phyloP scores from a whole-genome alignment of 2,113 vertebrate species.

The Vanacampus margaritifer region DNA sequence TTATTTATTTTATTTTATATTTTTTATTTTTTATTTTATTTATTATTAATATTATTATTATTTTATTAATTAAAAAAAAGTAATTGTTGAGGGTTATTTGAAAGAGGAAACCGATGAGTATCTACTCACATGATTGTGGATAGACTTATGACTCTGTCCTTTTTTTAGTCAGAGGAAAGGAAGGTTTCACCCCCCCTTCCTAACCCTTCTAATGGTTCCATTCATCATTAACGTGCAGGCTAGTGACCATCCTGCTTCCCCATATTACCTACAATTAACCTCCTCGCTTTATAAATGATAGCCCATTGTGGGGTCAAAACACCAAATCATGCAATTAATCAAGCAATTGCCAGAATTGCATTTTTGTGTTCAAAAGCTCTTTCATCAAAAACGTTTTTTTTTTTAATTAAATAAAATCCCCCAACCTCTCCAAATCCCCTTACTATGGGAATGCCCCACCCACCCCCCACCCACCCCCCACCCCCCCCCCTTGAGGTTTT shows the following conservation, averaged over 20 bases:
- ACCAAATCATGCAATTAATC: constrained; percentile 22
- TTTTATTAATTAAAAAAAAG: too few relatives aligned
- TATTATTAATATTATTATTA: too few relatives aligned
- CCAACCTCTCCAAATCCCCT: constrained; percentile 7
- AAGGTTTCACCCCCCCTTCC: constrained; percentile 4
- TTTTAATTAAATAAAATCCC: constrained; percentile 4
- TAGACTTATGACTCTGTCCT: neutral
- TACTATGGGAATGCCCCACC: constrained; percentile 16
- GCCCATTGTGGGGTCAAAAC: constrained; percentile 20
- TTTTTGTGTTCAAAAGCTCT: constrained; percentile 37
- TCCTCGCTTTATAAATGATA: constrained; percentile 37
- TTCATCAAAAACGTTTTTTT: constrained; percentile 40
- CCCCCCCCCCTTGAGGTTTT: constrained; percentile 14
- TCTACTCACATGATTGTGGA: too few relatives aligned
- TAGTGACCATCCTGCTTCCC: constrained; percentile 36
- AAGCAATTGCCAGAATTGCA: constrained; percentile 26
- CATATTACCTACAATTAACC: constrained; percentile 44
- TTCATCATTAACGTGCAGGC: constrained; percentile 50
- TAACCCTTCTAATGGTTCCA: constrained; percentile 33
- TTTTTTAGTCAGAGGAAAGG: constrained; percentile 11
- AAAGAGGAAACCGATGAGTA: too few relatives aligned
- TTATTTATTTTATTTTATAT: too few relatives aligned
- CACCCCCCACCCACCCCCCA: too few relatives aligned
- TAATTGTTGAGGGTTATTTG: too few relatives aligned
- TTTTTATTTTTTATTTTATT: too few relatives aligned